phyloP scores from a whole-genome alignment of 2,113 vertebrate species.

The Misgurnus anguillicaudatus region DNA sequence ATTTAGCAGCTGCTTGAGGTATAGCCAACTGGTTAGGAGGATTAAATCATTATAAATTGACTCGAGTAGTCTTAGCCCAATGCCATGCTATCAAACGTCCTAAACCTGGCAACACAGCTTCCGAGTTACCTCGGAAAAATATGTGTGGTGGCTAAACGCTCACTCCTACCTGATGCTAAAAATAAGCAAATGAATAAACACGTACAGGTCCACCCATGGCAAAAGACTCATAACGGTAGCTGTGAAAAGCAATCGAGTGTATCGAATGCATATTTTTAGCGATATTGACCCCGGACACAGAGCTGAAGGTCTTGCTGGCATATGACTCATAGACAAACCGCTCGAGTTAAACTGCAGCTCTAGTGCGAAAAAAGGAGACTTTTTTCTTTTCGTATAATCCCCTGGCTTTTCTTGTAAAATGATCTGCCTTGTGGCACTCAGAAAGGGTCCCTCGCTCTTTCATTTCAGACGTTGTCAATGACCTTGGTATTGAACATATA shows the following conservation, averaged over 20 bases:
- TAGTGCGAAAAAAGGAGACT: constrained; percentile 18
- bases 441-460: constrained; percentile 33
- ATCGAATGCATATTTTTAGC: constrained; percentile 41
- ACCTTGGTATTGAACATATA: constrained; percentile 62
- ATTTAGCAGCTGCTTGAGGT: constrained; percentile 54
- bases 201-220: constrained; percentile 4
- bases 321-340: constrained; percentile 38
- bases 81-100: constrained; percentile 1
- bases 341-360: constrained; percentile 28
- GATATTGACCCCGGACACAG: constrained; percentile 40
- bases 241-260: constrained; percentile 27
- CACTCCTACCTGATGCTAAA: constrained; percentile 24
- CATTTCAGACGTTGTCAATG: constrained; percentile 58
- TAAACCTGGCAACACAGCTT: neutral
- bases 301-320: constrained; percentile 38
- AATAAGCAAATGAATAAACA: constrained; percentile 13
- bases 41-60: constrained; percentile 52
- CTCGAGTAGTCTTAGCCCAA: constrained; percentile 34
- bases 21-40: constrained; percentile 45
- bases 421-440: constrained; percentile 49
- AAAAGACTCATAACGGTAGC: constrained; percentile 18
- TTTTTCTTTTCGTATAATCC: constrained; percentile 55
- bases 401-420: constrained; percentile 56
- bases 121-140: constrained; percentile 5
- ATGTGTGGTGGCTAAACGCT: neutral